Evolutionary conservation across 2,113 vertebrate genomes (phyloP).

Genomic region (Dasypus novemcinctus): DNA sequence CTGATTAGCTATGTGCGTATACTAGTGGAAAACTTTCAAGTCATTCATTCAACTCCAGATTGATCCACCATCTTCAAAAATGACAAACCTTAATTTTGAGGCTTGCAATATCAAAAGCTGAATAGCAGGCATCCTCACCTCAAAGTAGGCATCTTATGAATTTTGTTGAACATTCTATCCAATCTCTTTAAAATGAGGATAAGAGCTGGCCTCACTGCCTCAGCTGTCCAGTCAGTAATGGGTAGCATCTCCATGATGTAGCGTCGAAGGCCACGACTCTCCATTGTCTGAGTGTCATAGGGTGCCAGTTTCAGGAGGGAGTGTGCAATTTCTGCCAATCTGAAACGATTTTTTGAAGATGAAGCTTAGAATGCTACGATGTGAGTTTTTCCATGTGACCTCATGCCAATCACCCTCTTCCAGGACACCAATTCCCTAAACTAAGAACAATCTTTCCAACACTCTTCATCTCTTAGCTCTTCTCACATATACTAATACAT

Average conservation of each 20-base stretch:
- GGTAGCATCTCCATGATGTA: constrained; percentile 99
- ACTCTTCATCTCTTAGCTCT: background rate
- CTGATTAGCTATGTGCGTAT: background rate
- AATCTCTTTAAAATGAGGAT: constrained; percentile 98
- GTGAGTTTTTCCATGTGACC: background rate
- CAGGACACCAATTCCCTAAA: background rate
- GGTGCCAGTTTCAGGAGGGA: constrained; percentile 97
- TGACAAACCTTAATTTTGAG: constrained; percentile 77
- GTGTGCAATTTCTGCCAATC: constrained; percentile 97
- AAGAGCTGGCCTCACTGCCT: constrained; percentile 96
- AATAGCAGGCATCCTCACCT: constrained; percentile 88
- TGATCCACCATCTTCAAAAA: background rate
- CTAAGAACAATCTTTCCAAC: background rate
- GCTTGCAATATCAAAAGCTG: constrained; percentile 73
- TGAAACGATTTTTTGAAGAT: constrained; percentile 71
- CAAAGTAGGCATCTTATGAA: constrained; percentile 99
- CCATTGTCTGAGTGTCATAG: constrained; percentile 98
- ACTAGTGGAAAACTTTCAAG: background rate
- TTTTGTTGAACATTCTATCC: constrained; percentile 99
- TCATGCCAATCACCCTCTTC: background rate
- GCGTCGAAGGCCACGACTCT: constrained; percentile 94
- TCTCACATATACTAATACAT: no score
- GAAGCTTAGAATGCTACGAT: background rate
- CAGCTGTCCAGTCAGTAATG: constrained; percentile 97
- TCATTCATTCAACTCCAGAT: constrained; percentile 29